These are phyloP conservation scores for Gallinago stenura DNA, from an alignment of 2,797 vertebrate genomes.

Conservation along the genomic window DNA sequence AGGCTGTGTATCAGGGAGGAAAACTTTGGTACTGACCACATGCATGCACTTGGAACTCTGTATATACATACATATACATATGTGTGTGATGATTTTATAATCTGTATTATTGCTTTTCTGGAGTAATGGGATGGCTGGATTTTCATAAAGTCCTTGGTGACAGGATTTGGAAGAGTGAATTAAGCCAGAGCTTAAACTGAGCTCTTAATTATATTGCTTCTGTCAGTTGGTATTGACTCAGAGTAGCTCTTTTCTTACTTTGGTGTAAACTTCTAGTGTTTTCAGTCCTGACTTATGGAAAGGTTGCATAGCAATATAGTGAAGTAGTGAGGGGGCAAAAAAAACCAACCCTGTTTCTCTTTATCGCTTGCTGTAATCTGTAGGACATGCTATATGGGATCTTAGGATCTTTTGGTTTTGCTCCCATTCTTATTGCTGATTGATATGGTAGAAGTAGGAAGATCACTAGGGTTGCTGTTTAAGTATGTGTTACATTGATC, in stretches of 20 bases:
- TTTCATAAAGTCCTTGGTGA: not conserved
- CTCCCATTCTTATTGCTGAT: not conserved
- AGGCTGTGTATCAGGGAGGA: rapidly evolving
- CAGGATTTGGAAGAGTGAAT: conserved; percentile 36
- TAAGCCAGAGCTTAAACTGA: conserved; percentile 46
- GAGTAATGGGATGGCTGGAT: not conserved
- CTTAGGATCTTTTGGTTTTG: not conserved
- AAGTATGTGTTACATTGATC: not conserved
- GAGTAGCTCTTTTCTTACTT: not conserved
- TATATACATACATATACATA: not conserved
- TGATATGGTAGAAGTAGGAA: not conserved
- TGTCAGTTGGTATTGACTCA: not conserved
- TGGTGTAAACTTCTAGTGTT: not conserved
- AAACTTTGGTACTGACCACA: not conserved
- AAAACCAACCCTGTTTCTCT: not conserved
- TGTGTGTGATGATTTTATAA: not conserved
- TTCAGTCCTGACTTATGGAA: not conserved
- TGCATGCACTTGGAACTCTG: not conserved
- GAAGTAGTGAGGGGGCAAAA: not conserved
- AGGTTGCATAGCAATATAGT: not conserved
- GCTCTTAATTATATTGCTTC: conserved; percentile 45
- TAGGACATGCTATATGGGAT: rapidly evolving
- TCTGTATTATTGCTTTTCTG: not conserved
- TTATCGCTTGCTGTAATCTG: not conserved
- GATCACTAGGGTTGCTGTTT: not conserved